Percentiles rank a stretch among this genome's conserved stretches.
Conservation (phyloP, 2,888 invertebrate genomes). For the Julus scandinavius region DNA sequence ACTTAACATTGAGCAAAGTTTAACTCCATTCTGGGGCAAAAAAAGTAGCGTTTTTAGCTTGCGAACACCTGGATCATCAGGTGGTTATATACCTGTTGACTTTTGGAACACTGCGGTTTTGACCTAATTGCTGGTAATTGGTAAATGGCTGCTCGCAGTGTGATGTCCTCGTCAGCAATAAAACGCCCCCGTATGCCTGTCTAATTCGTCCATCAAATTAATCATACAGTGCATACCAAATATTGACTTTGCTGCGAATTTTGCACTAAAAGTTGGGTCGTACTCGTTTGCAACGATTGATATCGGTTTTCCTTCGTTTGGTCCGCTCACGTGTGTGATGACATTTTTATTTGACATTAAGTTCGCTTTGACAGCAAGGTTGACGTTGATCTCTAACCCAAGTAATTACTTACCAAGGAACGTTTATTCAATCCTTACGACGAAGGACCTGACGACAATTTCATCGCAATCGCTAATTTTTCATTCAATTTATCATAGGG, state of each 20-base stretch:
- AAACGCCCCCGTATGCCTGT: not conserved
- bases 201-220: conserved; percentile 48
- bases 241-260: conserved; percentile 46
- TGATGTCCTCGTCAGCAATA: conserved; percentile 11
- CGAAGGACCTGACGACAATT: not conserved
- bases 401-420: conserved; percentile 37
- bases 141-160: not conserved
- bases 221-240: conserved; percentile 48
- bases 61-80: too few species aligned
- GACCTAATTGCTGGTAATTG: not conserved
- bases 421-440: conserved; percentile 39
- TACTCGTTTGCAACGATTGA: conserved; percentile 45
- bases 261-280: conserved; percentile 41
- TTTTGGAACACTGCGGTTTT: not conserved
- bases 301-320: conserved; percentile 36
- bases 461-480: not conserved
- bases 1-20: too few species aligned
- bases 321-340: conserved; percentile 44
- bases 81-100: not conserved
- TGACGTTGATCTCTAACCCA: conserved; percentile 48
- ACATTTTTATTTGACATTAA: conserved; percentile 50
- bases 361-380: conserved; percentile 44
- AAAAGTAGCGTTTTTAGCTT: too few species aligned
- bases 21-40: too few species aligned
- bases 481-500: not conserved